These are phyloP conservation scores for Campylomormyrus numenius DNA, from an alignment of 2,113 vertebrate genomes.

Conservation along the genomic window DNA sequence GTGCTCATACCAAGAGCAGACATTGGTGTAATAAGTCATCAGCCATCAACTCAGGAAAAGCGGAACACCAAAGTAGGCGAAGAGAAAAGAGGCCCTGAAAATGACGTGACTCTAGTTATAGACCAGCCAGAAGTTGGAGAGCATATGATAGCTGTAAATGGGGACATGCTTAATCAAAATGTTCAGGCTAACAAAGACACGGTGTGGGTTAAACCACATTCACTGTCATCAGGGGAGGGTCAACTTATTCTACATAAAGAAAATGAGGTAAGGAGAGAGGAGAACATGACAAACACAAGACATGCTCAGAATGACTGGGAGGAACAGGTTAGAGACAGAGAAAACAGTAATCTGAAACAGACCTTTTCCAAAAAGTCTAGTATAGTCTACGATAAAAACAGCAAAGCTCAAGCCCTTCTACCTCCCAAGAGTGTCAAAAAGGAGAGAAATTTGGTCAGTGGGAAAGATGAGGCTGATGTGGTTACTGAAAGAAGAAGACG, in stretches of 20 bases:
- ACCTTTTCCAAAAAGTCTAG: background rate
- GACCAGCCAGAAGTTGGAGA: conserved; percentile 21
- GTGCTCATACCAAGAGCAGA: conserved; percentile 20
- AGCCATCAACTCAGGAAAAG: conserved; percentile 1
- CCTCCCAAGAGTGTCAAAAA: background rate
- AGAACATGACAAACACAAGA: background rate
- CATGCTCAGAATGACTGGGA: background rate
- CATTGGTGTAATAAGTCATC: background rate
- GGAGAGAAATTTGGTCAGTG: background rate
- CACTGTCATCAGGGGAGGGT: background rate
- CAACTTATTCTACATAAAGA: background rate
- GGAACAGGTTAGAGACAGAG: conserved; percentile 29
- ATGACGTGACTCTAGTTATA: background rate
- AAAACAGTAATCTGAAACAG: conserved; percentile 32
- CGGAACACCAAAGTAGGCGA: background rate
- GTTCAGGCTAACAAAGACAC: conserved; percentile 31
- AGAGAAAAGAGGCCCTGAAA: conserved; percentile 15
- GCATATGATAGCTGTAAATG: conserved; percentile 51
- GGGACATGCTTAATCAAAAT: conserved; percentile 52
- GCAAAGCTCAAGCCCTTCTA: background rate
- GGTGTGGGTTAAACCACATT: background rate
- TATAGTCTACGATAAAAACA: background rate
- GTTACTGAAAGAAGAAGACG: background rate
- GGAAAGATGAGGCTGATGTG: conserved; percentile 12
- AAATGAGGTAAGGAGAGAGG: background rate